Base-by-base conservation (phyloP, 2,113 vertebrate genomes). In the Mohoua ochrocephala region DNA sequence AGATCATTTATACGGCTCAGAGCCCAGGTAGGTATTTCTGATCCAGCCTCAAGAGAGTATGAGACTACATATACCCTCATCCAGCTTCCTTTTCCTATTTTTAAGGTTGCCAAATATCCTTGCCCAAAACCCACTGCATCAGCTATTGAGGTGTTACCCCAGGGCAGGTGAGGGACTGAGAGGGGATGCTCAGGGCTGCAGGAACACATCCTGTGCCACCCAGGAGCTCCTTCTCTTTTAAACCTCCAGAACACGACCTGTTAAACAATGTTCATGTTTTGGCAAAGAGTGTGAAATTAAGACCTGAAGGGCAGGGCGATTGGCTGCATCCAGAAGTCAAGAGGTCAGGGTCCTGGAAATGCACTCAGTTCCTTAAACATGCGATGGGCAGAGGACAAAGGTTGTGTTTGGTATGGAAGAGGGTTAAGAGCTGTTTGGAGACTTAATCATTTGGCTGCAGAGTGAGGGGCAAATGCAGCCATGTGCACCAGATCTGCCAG, bases 391-490 rank as follows among this genome's bases (percentile, higher is more conserved):
- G 26, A 74, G 67, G 67, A 23, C 10, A 81, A 39, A 63, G 27
- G 16, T 41, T 16, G 0, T 9, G 3, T 84, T 69, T 33, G 18
- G 15, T 61, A 19, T 30, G 15, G 63, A 61, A 73, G 61, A 79
- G 19, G 24, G 18, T 19, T 52, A 42, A 84, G 59, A 30, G 57
- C 37, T 42, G 21, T 77, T 83, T 70, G 64, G 65, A 84, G 22
- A 30, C 16, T 61, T 45, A 31, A n/a, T 56, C 44, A 21, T 11
- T 56, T 0, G 0, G 27, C 50, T 75, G 39, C 5, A 5, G 39
- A 31, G 30, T 9, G 33, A 71, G 20, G 54, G 33, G 37, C 53
- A 77, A 61, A 35, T 1, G 6, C 27, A 73, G 37, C 49, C 1
- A 0, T 1, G 0, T 45, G 27, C 49, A 35, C 42, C 56, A 68